phyloP scores from a whole-genome alignment of 2,797 vertebrate species.

The Cyprinodon diabolis region DNA sequence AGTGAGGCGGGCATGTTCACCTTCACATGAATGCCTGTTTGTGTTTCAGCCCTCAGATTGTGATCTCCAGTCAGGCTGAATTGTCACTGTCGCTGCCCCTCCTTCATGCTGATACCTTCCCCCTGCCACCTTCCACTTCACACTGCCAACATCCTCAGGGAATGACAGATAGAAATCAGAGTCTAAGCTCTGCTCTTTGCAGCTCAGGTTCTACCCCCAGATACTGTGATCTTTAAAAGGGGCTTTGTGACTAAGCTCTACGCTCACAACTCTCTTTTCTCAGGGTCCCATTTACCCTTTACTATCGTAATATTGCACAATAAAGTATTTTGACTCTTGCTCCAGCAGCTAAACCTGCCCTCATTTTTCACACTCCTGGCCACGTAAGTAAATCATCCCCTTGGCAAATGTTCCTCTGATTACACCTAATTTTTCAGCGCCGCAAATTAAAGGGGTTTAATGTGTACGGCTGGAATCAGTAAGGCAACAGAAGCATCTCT shows the following conservation, averaged over 20 bases:
- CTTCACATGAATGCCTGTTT: conserved; percentile 44
- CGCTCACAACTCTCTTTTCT: conserved; percentile 18
- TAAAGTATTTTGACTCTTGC: conserved; percentile 49
- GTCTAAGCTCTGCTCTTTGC: conserved; percentile 44
- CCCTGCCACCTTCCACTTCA: conserved; percentile 58
- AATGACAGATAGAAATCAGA: conserved; percentile 70
- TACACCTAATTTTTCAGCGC: conserved; percentile 47
- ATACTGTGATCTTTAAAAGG: conserved; percentile 57
- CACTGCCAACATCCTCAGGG: conserved; percentile 62
- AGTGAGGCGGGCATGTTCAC: conserved; percentile 10
- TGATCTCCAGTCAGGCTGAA: conserved; percentile 73
- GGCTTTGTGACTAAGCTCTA: conserved; percentile 53
- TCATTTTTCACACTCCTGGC: conserved; percentile 48
- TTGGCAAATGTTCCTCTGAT: conserved; percentile 45
- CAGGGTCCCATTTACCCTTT: conserved; percentile 7
- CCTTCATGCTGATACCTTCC: conserved; percentile 61
- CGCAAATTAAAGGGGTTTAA: conserved; percentile 70
- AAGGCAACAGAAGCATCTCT: conserved; percentile 44
- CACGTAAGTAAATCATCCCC: conserved; percentile 38
- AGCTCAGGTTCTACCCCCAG: conserved; percentile 45
- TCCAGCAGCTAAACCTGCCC: conserved; percentile 27
- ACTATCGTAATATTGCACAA: conserved; percentile 26
- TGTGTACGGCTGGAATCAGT: conserved; percentile 55
- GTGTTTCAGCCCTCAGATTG: conserved; percentile 63
- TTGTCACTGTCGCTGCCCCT: conserved; percentile 59